A percentile compares a stretch with the other conserved stretches of the same genome.
phyloP scores from a whole-genome alignment of 1,140 invertebrate species.

The Eriosoma lanigerum region DNA sequence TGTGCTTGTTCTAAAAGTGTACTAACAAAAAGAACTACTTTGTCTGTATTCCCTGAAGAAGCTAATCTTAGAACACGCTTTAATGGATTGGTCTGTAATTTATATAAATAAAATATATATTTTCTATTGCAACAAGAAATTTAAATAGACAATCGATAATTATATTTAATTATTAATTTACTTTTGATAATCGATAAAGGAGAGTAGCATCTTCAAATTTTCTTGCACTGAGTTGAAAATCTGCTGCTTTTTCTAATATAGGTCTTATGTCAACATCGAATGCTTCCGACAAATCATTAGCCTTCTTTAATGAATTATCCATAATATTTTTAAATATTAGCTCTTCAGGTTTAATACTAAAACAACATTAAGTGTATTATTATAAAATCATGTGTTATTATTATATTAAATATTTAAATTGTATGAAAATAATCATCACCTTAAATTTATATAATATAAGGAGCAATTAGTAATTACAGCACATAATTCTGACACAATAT shows the following conservation, averaged over 20 bases:
- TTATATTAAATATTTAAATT: constrained; percentile 72
- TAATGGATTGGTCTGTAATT: constrained; percentile 64
- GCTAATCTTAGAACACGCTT: constrained; percentile 75
- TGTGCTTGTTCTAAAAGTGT: constrained; percentile 62
- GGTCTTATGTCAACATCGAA: constrained; percentile 71
- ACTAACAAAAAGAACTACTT: constrained; percentile 67
- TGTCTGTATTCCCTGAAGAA: constrained; percentile 68
- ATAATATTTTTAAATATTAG: constrained; percentile 69
- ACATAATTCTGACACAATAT: constrained; percentile 29
- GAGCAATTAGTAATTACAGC: constrained; percentile 61
- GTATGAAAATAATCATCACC: constrained; percentile 58
- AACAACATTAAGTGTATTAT: neutral
- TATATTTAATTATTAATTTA: constrained; percentile 18
- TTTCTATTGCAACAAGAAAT: too few species aligned
- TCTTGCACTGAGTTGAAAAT: constrained; percentile 67
- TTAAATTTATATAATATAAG: constrained; percentile 60
- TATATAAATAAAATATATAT: constrained; percentile 54
- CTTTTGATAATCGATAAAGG: constrained; percentile 71
- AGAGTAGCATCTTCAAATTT: constrained; percentile 69
- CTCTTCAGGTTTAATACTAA: constrained; percentile 58
- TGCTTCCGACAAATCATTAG: constrained; percentile 62
- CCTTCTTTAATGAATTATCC: constrained; percentile 63
- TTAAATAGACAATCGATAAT: neutral
- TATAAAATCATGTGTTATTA: constrained; percentile 65
- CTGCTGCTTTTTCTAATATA: constrained; percentile 72